Evolutionary conservation across 2,113 vertebrate genomes (phyloP), one percentile per base, ranked within the genome.

Genomic region (Gasterosteus aculeatus): DNA sequence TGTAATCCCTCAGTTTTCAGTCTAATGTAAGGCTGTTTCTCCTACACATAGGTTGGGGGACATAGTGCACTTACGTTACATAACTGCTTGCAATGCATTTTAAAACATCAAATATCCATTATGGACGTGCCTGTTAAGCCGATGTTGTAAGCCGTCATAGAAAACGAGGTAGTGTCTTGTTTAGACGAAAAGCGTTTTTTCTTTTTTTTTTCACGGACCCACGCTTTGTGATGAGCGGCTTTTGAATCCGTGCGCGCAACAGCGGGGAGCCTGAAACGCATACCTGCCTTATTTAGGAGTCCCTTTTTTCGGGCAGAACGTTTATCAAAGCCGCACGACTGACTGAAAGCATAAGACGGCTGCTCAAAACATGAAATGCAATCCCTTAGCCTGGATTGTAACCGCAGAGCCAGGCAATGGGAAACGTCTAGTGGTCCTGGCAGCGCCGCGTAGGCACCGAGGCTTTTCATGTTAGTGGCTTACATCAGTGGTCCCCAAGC

Each of bases 31-130:
- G 31, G 51, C 63, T 59, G 38, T 57, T 51, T 72, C 15, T 73
- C 42, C 49, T 65, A 77, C n/a, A 60, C 58, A 29, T 68, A 47
- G 6, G 39, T 69, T 84, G 62, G n/a, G 63, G 33, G 65, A 75
- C 61, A 41, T 44, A 59, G 35, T 41, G 18, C 15, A 42, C 35
- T 65, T 26, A 26, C 22, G 77, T 72, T 68, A 22, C 47, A 22
- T 66, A 38, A 38, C 35, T 33, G 54, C 47, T 46, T 76, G 86
- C 56, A 78, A 65, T 87, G 79, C 75, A 46, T 58, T 80, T 77
- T 79, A 59, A 82, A 88, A 85, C 76, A 87, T 84, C 78, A 90
- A 87, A 90, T 69, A 79, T 75, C 72, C 78, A 81, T 87, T 80
- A 84, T 69, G 68, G 72, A 78, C 72, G 68, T 59, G 70, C 51